Evolutionary conservation across 2,113 vertebrate genomes (phyloP), one percentile per base, ranked within the genome.

Genomic region (Ptilonorhynchus violaceus): DNA sequence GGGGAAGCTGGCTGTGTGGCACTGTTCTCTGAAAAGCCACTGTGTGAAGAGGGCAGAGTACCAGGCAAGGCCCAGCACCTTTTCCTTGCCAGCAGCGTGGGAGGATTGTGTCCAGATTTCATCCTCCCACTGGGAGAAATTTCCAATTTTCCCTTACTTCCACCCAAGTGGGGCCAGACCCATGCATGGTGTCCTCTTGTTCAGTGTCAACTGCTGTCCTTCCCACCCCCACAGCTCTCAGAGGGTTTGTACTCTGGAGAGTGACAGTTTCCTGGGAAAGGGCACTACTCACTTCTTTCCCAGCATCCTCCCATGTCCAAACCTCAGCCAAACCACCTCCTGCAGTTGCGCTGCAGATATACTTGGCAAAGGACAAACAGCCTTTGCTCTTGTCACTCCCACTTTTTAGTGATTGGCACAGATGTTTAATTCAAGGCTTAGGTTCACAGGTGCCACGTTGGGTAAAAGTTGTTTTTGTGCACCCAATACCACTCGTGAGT

Each of bases 191-290:
- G 30, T 79, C 47, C 44, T 73, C 27, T 30, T 4, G 1, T 42
- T 75, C 1, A 1, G 12, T 50, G 19, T 39, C 16, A 18, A 23
- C 52, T 75, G 35, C 30, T 58, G 3, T 75, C 21, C 23, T 62
- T 67, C 13, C 5, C 42, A 42, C 42, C 24, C 35, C 27, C 1
- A 2, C 33, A 55, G 67, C n/a, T 80, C 67, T 76, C 0, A 0
- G 7, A 20, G 33, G 21, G 7, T 59, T 79, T 73, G 35, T 80
- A 62, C 62, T 75, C 74, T 7, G 0, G 27, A 72, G n/a, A 52
- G 30, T 64, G 42, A 79, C 1, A 7, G 0, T 67, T 81, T 13
- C 22, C 15, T 70, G 7, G n/a, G 22, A 81, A 69, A n/a, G 23
- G 31, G 22, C 55, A 58, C 31, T 2, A 2, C 31, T 85, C 0